Evolutionary conservation across 1,140 invertebrate species (phyloP).

Genomic region (Chrysoperla carnea): DNA sequence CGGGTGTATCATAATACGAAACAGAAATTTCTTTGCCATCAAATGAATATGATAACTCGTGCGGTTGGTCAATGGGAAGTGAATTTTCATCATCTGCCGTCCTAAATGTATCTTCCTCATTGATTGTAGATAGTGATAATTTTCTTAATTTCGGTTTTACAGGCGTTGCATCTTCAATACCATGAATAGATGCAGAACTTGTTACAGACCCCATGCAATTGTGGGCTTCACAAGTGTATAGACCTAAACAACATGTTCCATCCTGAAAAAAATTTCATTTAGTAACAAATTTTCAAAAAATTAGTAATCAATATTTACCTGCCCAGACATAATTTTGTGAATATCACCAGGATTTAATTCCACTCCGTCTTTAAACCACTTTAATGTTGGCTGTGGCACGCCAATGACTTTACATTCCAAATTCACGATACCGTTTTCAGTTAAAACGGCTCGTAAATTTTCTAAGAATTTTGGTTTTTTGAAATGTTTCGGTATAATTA

Average conservation of each 20-base stretch:
- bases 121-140: constrained; percentile 72
- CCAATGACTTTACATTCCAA: constrained; percentile 89
- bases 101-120: constrained; percentile 75
- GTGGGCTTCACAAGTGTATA: constrained; percentile 81
- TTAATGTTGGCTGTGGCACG: constrained; percentile 67
- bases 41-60: constrained; percentile 74
- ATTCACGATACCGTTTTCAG: constrained; percentile 75
- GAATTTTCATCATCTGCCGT: constrained; percentile 55
- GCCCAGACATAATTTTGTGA: constrained; percentile 73
- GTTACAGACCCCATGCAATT: constrained; percentile 85
- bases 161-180: constrained; percentile 58
- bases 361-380: constrained; percentile 82
- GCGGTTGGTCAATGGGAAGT: constrained; percentile 55
- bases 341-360: constrained; percentile 82
- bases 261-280: constrained; percentile 24
- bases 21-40: constrained; percentile 84
- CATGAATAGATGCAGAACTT: constrained; percentile 70
- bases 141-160: constrained; percentile 42
- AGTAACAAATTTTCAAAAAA: neutral
- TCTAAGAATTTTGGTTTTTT: constrained; percentile 79
- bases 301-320: constrained; percentile 16
- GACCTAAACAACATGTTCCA: constrained; percentile 77
- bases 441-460: constrained; percentile 61
- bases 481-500: constrained; percentile 71
- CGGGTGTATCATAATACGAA: constrained; percentile 78